Evolutionary conservation across 2,113 vertebrate species (phyloP), one percentile per base, ranked within the genome.

Genomic region (Oreochromis niloticus): DNA sequence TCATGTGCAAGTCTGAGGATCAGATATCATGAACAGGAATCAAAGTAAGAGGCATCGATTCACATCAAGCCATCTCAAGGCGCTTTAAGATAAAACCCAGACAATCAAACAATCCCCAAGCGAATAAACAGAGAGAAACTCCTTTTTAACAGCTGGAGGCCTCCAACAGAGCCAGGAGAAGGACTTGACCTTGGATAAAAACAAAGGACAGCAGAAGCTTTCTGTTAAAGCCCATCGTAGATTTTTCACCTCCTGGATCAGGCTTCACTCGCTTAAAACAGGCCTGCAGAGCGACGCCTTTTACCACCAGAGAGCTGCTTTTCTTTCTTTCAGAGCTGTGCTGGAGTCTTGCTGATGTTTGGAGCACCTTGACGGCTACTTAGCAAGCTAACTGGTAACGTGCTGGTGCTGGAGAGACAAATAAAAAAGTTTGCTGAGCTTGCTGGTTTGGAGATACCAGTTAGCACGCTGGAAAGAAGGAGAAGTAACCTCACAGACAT

Each of bases 61-160:
- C 66, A 46, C 19, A 41, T 22, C 63, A 24, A 41, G 36, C 11
- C 41, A 30, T 7, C 22, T 75, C 22, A 75, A 75, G 0, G 9
- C 2, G 14, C 0, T 1, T 50, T 50, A 78, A 50, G 16, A 19
- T n/a, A 50, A 78, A 50, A 0, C 43, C 24, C 9, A 30, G 43
- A 7, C 2, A 2, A 19, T 78, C 71, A 71, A 0, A 71, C 7
- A 0, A 43, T 24, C 36, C n/a, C 66, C 36, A 43, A 14, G 36
- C n/a, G 14, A 43, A 71, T 16, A 43, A 16, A 73, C 1, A 2
- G 39, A 39, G 39, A 24, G n/a, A 24, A 66, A 66, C 32, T 66
- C 6, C 0, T 66, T 63, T 36, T 66, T 0, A 71, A 71, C 39
- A 71, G 36, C 4, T 66, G 61, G 17, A 71, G n/a, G n/a, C n/a